Percentiles rank a stretch among this genome's conserved stretches.
phyloP scores from a whole-genome alignment of 1,140 invertebrate species.

The Ooceraea biroi region DNA sequence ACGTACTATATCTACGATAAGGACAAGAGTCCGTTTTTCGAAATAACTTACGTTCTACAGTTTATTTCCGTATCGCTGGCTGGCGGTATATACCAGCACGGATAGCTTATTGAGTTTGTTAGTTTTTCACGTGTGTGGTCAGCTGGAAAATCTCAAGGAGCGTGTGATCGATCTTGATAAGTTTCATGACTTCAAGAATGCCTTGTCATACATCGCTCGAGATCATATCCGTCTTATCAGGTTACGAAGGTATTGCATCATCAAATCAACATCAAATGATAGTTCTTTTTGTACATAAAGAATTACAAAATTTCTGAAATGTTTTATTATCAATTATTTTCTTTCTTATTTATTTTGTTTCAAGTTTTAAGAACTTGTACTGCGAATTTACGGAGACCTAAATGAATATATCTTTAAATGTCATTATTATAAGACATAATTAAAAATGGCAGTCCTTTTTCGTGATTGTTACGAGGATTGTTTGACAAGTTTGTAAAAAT shows the following conservation, averaged over 20 bases:
- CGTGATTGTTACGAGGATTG: too few species aligned
- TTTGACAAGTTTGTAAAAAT: too few species aligned
- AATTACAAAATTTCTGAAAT: not conserved
- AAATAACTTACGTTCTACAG: slow-evolving; percentile 30
- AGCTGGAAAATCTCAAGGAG: slow-evolving; percentile 11
- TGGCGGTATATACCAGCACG: not conserved
- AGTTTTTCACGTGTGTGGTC: not conserved
- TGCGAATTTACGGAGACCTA: not conserved
- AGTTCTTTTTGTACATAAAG: not conserved
- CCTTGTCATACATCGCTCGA: not conserved
- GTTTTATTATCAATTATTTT: not conserved
- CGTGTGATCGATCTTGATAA: not conserved
- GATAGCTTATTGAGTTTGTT: not conserved
- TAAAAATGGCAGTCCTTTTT: too few species aligned
- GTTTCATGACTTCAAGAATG: not conserved
- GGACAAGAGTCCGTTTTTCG: slow-evolving; percentile 25
- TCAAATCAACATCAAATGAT: too few species aligned
- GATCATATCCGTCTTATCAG: slow-evolving; percentile 16
- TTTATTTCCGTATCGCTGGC: not conserved
- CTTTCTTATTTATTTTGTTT: too few species aligned
- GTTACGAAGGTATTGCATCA: not conserved
- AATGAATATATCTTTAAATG: too few species aligned
- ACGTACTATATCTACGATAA: slow-evolving; percentile 24
- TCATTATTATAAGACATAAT: too few species aligned
- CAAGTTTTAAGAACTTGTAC: not conserved